A percentile compares a stretch with the other conserved stretches of the same genome.
phyloP scores from a whole-genome alignment of 2,797 vertebrate genomes.

The Hoplostethus atlanticus region DNA sequence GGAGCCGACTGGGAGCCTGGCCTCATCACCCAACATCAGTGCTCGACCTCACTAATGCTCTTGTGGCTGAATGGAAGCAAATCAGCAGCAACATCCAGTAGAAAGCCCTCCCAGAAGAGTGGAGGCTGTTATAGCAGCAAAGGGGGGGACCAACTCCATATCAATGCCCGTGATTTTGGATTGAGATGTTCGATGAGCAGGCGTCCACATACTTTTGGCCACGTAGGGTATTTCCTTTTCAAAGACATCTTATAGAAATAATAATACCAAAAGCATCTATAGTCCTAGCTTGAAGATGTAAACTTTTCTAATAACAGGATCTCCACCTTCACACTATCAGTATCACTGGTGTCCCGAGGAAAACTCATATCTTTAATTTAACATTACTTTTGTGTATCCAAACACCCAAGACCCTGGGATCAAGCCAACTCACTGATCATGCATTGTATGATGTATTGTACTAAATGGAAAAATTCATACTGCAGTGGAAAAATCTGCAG shows the following conservation, averaged over 20 bases:
- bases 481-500: background rate
- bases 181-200: no score
- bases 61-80: no score
- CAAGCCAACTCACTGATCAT: conserved; percentile 16
- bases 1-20: no score
- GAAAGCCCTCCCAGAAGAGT: no score
- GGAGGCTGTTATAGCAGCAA: no score
- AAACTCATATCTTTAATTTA: background rate
- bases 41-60: no score
- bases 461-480: background rate
- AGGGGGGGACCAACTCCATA: no score
- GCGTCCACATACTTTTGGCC: no score
- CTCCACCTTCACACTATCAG: background rate
- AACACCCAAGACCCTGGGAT: background rate
- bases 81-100: no score
- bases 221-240: background rate
- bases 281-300: conserved; percentile 29
- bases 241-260: conserved; percentile 18
- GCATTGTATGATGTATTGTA: background rate
- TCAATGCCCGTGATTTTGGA: no score
- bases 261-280: conserved; percentile 9
- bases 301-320: conserved; percentile 15
- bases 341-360: conserved; percentile 24
- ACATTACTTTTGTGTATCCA: conserved; percentile 12
- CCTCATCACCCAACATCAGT: no score